These are phyloP conservation scores for Labia minor DNA, from an alignment of 2,888 invertebrate species.

Conservation along the genomic window DNA sequence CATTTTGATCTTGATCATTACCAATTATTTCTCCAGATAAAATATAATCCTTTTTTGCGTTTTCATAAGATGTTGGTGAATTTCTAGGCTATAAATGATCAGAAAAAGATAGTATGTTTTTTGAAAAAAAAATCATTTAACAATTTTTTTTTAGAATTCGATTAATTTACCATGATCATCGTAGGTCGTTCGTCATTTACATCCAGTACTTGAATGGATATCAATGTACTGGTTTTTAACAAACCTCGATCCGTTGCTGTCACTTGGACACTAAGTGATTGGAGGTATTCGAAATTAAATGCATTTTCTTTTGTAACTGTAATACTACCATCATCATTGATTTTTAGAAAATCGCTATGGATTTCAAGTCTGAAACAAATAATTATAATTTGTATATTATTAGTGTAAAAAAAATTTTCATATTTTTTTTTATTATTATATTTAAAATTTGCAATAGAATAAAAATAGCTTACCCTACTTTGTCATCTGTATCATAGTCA, in stretches of 20 bases:
- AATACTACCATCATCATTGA: neutral
- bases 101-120: neutral
- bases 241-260: neutral
- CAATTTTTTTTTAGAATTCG: neutral
- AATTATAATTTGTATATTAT: neutral
- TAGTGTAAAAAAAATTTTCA: neutral
- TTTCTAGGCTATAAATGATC: neutral
- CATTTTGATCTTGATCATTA: neutral
- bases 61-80: neutral
- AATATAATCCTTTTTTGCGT: neutral
- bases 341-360: neutral
- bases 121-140: neutral
- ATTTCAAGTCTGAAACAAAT: neutral
- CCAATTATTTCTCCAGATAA: neutral
- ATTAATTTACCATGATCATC: neutral
- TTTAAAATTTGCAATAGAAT: too few species aligned
- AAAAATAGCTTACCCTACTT: too few species aligned
- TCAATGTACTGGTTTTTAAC: too few species aligned
- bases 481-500: too few species aligned
- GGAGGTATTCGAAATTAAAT: neutral
- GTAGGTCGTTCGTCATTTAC: neutral
- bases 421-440: too few species aligned
- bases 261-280: neutral
- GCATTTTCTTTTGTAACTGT: neutral
- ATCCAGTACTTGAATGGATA: neutral